These are phyloP conservation scores for Luperina testacea DNA, from an alignment of 2,888 invertebrate genomes.

Conservation along the genomic window DNA sequence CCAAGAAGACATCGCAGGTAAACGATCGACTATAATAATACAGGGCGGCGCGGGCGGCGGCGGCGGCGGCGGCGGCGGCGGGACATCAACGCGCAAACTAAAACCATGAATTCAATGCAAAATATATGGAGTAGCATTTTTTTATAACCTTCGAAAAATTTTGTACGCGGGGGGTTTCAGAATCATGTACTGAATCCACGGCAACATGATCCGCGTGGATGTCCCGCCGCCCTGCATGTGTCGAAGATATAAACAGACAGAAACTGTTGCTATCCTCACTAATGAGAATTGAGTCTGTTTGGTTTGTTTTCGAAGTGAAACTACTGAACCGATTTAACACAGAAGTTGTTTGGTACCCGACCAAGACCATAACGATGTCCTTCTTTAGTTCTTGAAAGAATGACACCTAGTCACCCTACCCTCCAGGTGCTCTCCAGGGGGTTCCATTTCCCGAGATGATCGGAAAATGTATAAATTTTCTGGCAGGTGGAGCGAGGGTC, in stretches of 20 bases:
- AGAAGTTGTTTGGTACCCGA: not conserved
- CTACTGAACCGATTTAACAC: no score
- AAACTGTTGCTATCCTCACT: not conserved
- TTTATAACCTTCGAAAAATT: no score
- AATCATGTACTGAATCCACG: not conserved
- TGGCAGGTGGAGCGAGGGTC: not conserved
- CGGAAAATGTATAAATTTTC: not conserved
- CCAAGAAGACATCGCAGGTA: not conserved
- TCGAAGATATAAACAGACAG: not conserved
- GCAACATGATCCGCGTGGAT: not conserved
- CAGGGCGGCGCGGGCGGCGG: not conserved
- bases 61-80: not conserved
- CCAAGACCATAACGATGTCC: no score
- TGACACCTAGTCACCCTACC: not conserved
- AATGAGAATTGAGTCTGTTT: not conserved
- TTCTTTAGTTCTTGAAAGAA: not conserved
- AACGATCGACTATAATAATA: not conserved
- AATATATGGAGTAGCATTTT: no score
- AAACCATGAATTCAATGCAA: not conserved
- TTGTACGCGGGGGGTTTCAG: not conserved
- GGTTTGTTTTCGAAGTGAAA: not conserved
- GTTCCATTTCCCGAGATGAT: slow-evolving; percentile 2
- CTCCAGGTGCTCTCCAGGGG: not conserved
- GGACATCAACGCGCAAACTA: not conserved
- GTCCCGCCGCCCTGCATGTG: not conserved